Percentiles rank a stretch among this genome's conserved stretches.
These are phyloP conservation scores for Conops quadrifasciatus DNA, from an alignment of 2,888 invertebrate genomes.

Conservation along the genomic window DNA sequence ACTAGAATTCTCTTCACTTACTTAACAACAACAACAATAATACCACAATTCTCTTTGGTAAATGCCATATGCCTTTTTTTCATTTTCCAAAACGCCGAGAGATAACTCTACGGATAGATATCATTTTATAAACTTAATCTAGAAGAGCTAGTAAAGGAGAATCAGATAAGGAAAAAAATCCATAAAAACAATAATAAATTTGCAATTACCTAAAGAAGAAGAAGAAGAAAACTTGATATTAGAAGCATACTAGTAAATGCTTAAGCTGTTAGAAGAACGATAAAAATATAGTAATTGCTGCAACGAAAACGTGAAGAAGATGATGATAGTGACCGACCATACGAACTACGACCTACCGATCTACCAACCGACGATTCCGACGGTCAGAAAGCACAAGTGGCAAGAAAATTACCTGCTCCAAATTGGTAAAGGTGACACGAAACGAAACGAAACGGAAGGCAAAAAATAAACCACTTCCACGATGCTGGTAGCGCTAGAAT, in stretches of 20 bases:
- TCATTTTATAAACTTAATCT: background rate
- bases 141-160: background rate
- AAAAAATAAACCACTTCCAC: too few relatives aligned
- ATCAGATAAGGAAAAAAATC: background rate
- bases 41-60: too few relatives aligned
- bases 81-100: background rate
- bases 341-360: too few relatives aligned
- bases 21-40: too few relatives aligned
- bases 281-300: slow-evolving; percentile 1
- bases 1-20: too few relatives aligned
- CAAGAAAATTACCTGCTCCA: background rate
- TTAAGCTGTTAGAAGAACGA: background rate
- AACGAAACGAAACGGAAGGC: background rate
- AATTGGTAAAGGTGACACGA: background rate
- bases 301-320: background rate
- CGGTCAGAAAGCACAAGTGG: background rate
- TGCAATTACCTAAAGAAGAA: background rate
- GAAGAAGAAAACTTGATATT: background rate
- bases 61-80: too few relatives aligned
- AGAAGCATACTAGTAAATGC: background rate
- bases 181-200: background rate
- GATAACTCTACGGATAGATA: background rate
- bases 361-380: background rate
- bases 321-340: too few relatives aligned
- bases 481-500: background rate